Percentiles rank a stretch among this genome's conserved stretches.
Evolutionary conservation across 2,797 vertebrate genomes (phyloP).

Genomic region (Petrocephalus schoutedeni): DNA sequence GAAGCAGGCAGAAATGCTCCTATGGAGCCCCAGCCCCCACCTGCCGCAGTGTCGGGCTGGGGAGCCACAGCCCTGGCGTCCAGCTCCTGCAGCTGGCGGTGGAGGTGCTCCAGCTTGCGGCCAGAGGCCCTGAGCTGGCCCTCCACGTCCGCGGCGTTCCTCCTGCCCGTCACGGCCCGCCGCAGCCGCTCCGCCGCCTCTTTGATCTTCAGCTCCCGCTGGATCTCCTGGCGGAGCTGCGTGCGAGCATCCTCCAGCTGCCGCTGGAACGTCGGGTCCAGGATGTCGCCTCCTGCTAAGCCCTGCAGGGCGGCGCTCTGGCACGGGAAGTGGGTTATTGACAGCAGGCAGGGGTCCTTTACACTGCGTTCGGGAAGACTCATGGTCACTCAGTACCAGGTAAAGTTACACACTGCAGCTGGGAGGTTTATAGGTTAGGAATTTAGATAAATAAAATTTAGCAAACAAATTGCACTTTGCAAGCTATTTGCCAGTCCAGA

Average conservation of each 20-base stretch:
- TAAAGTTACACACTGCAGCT: neutral
- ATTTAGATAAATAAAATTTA: neutral
- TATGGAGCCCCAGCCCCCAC: neutral
- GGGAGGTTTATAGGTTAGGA: neutral
- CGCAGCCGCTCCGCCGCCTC: constrained; percentile 84
- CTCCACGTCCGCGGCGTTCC: constrained; percentile 77
- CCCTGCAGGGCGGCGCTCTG: constrained; percentile 59
- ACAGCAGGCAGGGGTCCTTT: neutral
- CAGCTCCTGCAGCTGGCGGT: constrained; percentile 78
- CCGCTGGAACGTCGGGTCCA: constrained; percentile 75
- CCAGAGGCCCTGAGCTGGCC: constrained; percentile 78
- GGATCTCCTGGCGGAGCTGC: constrained; percentile 76
- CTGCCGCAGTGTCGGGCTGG: constrained; percentile 55
- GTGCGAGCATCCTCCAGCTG: constrained; percentile 75
- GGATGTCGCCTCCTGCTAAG: constrained; percentile 62
- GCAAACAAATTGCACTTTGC: neutral
- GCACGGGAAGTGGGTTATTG: neutral
- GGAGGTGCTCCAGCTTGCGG: constrained; percentile 79
- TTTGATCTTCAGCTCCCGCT: constrained; percentile 91
- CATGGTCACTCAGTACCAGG: neutral
- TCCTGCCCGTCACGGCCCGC: constrained; percentile 77
- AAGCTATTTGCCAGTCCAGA: neutral
- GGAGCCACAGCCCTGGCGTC: constrained; percentile 75
- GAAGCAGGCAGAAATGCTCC: neutral
- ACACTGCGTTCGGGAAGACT: neutral